A percentile compares a stretch with the other conserved stretches of the same genome.
Conservation (phyloP, 2,797 vertebrate species). For the Sylvia borin region DNA sequence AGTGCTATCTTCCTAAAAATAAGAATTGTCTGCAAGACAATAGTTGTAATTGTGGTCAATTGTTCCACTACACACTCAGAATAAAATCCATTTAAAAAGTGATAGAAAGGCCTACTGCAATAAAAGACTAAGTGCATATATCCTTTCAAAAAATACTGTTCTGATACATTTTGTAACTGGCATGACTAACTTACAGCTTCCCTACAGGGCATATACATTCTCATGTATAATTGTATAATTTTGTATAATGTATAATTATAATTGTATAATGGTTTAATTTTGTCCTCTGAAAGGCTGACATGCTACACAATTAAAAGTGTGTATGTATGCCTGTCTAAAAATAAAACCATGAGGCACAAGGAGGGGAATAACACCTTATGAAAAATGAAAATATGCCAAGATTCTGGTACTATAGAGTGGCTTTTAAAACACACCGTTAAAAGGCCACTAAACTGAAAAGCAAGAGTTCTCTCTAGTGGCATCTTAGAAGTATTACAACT, state of each 20-base stretch:
- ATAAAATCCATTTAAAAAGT: background rate
- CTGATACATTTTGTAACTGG: background rate
- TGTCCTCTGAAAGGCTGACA: background rate
- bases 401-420: background rate
- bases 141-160: background rate
- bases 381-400: background rate
- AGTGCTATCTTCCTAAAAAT: background rate
- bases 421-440: background rate
- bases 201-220: background rate
- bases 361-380: background rate
- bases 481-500: background rate
- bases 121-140: background rate
- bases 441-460: background rate
- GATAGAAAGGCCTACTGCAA: background rate
- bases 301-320: background rate
- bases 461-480: conserved; percentile 59
- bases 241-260: background rate
- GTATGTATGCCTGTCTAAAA: background rate
- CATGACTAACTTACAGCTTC: background rate
- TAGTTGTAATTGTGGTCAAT: background rate
- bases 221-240: background rate
- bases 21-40: background rate
- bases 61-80: background rate
- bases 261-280: background rate
- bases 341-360: background rate